Conservation (phyloP, 2,797 vertebrate species). For the Pangasius djambal region DNA sequence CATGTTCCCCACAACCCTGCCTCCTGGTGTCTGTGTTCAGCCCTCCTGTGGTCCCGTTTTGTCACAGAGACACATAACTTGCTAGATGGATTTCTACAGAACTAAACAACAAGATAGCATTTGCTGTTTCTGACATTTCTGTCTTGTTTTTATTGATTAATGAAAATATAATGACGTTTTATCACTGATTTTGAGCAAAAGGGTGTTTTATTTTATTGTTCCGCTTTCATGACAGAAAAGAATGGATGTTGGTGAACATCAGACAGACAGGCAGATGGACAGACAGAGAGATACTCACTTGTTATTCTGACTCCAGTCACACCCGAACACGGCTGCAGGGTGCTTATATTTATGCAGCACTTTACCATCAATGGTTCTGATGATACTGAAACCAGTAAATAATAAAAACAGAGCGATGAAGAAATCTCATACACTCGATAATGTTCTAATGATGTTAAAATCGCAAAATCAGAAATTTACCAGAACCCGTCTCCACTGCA, state of each 20-base stretch:
- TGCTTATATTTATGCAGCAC: slow-evolving; percentile 95
- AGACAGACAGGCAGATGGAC: not conserved
- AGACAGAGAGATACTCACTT: slow-evolving; percentile 78
- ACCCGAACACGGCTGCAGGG: slow-evolving; percentile 94
- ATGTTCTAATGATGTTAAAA: not conserved
- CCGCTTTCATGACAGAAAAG: not conserved
- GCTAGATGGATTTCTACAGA: no score
- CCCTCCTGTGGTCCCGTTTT: no score
- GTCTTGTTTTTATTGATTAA: no score
- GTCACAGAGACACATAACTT: no score
- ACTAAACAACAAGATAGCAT: no score
- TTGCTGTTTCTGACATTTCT: no score
- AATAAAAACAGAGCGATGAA: not conserved
- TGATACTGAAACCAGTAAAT: slow-evolving; percentile 79
- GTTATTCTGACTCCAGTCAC: slow-evolving; percentile 99
- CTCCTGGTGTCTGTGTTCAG: no score
- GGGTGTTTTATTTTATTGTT: no score
- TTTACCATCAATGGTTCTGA: slow-evolving; percentile 91
- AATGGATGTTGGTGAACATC: not conserved
- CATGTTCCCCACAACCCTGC: no score
- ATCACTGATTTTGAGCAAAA: no score
- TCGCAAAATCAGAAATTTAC: slow-evolving; percentile 70
- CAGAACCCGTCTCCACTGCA: slow-evolving; percentile 95
- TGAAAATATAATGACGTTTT: no score
- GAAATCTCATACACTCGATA: not conserved